Percentiles rank a stretch among this genome's conserved stretches.
These are phyloP conservation scores for Pomatostomus ruficeps DNA, from an alignment of 2,113 vertebrate species.

Conservation along the genomic window DNA sequence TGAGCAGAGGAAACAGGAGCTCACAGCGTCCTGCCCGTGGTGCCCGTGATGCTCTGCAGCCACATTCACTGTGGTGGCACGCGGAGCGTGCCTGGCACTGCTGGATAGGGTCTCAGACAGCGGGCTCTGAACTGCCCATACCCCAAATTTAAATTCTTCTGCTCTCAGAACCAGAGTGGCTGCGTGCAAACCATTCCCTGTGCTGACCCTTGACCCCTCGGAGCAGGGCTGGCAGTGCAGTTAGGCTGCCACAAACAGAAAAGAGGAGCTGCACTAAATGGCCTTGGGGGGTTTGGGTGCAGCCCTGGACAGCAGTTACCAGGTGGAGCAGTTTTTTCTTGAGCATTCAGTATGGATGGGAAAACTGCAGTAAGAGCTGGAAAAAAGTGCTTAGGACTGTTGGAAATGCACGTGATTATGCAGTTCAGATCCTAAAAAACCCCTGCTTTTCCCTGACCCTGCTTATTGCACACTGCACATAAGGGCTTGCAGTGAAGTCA, in stretches of 20 bases:
- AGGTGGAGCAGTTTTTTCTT: not conserved
- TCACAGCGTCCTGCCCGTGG: not conserved
- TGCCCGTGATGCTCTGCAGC: not conserved
- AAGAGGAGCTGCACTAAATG: not conserved
- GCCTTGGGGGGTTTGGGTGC: not conserved
- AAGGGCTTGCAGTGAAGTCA: not conserved
- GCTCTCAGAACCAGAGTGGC: not conserved
- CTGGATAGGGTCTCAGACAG: accelerated
- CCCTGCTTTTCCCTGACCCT: not conserved
- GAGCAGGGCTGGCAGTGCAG: not conserved
- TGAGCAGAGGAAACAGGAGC: not conserved
- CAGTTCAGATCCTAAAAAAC: not conserved
- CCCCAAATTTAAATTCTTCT: not conserved
- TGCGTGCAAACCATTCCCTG: not conserved
- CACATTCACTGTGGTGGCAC: not conserved
- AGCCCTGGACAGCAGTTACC: not conserved
- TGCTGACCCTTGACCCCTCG: not conserved
- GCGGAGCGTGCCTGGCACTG: not conserved
- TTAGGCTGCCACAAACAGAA: not conserved
- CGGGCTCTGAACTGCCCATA: not conserved
- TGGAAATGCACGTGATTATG: not conserved
- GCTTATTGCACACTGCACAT: not conserved
- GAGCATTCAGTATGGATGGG: not conserved
- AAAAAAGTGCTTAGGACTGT: not conserved
- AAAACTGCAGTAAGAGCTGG: not conserved